Percentiles rank a stretch among this genome's conserved stretches.
These are phyloP conservation scores for Hyles euphorbiae DNA, from an alignment of 1,140 invertebrate species.

Conservation along the genomic window DNA sequence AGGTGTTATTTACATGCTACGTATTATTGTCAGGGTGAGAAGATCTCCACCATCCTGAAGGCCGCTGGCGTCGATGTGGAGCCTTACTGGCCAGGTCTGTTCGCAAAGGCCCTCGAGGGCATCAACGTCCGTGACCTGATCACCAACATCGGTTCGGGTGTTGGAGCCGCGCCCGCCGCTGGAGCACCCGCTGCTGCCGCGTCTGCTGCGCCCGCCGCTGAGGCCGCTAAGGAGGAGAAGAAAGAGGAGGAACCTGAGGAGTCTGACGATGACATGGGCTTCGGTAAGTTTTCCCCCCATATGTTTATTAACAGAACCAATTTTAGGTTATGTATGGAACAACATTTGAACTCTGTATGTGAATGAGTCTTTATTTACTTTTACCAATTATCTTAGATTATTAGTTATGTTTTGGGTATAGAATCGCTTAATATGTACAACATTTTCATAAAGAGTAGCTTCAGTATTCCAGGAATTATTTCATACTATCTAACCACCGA, in stretches of 20 bases:
- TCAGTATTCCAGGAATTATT: too few relatives aligned
- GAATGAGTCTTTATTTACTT: not conserved
- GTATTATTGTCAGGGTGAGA: slow-evolving; percentile 86
- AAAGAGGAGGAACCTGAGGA: slow-evolving; percentile 89
- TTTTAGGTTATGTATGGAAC: not conserved
- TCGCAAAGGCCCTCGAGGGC: slow-evolving; percentile 97
- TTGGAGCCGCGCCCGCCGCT: slow-evolving; percentile 87
- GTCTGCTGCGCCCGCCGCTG: slow-evolving; percentile 80
- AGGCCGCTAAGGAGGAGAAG: slow-evolving; percentile 85
- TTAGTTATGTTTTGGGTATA: too few relatives aligned
- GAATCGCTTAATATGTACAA: too few relatives aligned
- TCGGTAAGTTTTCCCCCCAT: slow-evolving; percentile 78
- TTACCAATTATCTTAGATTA: too few relatives aligned
- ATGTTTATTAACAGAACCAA: not conserved
- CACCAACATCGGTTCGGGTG: slow-evolving; percentile 95
- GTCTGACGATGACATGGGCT: slow-evolving; percentile 97
- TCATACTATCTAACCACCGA: too few relatives aligned
- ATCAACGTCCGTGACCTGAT: slow-evolving; percentile 96
- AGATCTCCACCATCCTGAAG: slow-evolving; percentile 97
- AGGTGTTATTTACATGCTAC: slow-evolving; percentile 10
- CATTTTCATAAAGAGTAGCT: too few relatives aligned
- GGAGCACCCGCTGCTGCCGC: slow-evolving; percentile 79
- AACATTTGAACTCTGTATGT: not conserved
- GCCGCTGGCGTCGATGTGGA: slow-evolving; percentile 97
- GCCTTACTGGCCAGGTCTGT: slow-evolving; percentile 99